Evolutionary conservation across 2,797 vertebrate genomes (phyloP).

Genomic region (Argya squamiceps): DNA sequence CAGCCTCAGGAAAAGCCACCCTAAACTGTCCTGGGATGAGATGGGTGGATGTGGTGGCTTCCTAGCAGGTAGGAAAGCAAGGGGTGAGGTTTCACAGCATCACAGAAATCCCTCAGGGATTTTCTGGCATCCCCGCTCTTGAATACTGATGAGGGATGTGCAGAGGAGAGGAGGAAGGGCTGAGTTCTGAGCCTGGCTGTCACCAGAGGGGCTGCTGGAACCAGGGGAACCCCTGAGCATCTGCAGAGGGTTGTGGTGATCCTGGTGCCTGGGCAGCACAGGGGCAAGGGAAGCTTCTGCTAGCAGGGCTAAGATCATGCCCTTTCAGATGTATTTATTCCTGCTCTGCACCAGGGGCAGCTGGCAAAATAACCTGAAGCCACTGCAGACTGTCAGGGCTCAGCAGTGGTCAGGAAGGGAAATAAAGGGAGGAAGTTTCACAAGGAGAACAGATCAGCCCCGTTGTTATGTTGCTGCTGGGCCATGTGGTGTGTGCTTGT

Average conservation of each 20-base stretch:
- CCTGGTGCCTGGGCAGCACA: neutral
- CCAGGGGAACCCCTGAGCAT: neutral
- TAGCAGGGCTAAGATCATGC: neutral
- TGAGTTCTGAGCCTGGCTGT: neutral
- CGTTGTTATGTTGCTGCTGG: neutral
- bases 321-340: neutral
- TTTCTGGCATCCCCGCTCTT: rapidly evolving
- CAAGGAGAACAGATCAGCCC: neutral
- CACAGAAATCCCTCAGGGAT: neutral
- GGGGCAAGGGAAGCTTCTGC: neutral
- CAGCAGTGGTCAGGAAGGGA: neutral
- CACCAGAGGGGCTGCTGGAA: neutral
- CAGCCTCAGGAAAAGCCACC: neutral
- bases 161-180: neutral
- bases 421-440: neutral
- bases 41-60: neutral
- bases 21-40: neutral
- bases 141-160: rapidly evolving
- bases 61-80: neutral
- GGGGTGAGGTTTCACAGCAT: neutral
- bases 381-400: neutral
- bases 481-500: rapidly evolving
- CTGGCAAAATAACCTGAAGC: neutral
- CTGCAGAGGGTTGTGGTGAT: neutral
- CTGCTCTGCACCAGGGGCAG: neutral